These are phyloP conservation scores for Dryas iulia DNA, from an alignment of 1,140 invertebrate species.

Conservation along the genomic window DNA sequence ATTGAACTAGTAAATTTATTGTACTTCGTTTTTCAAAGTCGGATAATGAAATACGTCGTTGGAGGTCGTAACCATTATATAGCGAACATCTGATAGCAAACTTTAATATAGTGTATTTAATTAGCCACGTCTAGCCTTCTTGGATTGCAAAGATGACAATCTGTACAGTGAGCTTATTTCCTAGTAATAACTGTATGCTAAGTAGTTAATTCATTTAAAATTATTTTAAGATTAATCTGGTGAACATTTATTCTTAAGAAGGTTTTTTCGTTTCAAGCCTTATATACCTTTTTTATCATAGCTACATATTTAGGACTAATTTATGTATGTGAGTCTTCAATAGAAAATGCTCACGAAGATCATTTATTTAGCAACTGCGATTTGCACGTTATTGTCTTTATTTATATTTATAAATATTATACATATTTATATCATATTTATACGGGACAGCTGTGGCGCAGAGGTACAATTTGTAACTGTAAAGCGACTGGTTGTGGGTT, in stretches of 20 bases:
- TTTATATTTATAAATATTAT: too few relatives aligned
- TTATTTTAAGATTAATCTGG: neutral
- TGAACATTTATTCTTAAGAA: neutral
- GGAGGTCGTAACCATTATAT: constrained; percentile 1
- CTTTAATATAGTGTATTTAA: constrained; percentile 12
- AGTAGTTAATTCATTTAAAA: neutral
- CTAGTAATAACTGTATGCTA: neutral
- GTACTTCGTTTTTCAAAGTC: neutral
- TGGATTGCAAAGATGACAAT: constrained; percentile 1
- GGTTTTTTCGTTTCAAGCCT: too few relatives aligned
- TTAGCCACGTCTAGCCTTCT: constrained; percentile 11
- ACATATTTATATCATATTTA: too few relatives aligned
- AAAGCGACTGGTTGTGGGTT: too few relatives aligned
- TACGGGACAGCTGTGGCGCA: too few relatives aligned
- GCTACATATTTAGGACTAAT: too few relatives aligned
- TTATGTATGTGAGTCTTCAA: too few relatives aligned
- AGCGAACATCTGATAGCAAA: neutral
- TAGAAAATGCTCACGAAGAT: too few relatives aligned
- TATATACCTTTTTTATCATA: too few relatives aligned
- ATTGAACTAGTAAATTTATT: neutral
- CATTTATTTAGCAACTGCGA: too few relatives aligned
- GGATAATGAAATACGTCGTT: neutral
- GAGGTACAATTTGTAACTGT: too few relatives aligned
- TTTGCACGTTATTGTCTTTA: too few relatives aligned
- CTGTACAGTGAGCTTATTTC: neutral